phyloP scores from a whole-genome alignment of 2,888 invertebrate species.

The Meiosimyza platycephala region DNA sequence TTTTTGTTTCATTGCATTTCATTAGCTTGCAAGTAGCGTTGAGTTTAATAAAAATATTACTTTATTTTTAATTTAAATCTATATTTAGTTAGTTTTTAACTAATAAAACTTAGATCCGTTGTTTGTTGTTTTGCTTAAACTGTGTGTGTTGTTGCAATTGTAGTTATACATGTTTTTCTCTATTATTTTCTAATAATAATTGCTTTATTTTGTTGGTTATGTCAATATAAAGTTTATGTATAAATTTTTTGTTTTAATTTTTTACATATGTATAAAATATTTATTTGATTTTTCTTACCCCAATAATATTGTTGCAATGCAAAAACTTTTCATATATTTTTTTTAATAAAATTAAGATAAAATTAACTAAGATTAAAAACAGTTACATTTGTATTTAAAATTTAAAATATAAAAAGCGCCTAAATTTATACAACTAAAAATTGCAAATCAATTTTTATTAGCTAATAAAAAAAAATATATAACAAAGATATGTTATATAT shows the following conservation, averaged over 20 bases:
- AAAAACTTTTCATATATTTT: conserved; percentile 1
- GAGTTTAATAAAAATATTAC: not conserved
- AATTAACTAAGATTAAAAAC: conserved; percentile 14
- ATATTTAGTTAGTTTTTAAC: conserved; percentile 1
- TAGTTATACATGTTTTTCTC: too few relatives aligned
- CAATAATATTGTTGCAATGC: not conserved
- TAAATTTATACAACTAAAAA: conserved; percentile 18
- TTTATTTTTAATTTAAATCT: not conserved
- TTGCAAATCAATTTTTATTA: conserved; percentile 4
- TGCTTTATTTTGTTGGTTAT: conserved; percentile 7
- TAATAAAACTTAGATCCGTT: conserved; percentile 18
- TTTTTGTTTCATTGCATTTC: conserved; percentile 5
- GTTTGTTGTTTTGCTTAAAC: conserved; percentile 6
- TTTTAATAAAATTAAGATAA: conserved; percentile 1
- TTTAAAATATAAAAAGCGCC: conserved; percentile 12
- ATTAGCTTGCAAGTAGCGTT: not conserved
- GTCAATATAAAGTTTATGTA: not conserved
- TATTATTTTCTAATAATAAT: conserved; percentile 8
- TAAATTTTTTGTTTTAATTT: not conserved
- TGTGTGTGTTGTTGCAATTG: too few relatives aligned
- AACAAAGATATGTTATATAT: too few relatives aligned
- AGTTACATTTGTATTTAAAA: not conserved
- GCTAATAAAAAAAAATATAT: too few relatives aligned
- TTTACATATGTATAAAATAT: conserved; percentile 18
- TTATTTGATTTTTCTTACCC: not conserved